Evolutionary conservation across 2,797 vertebrate species (phyloP).

Genomic region (Lutjanus argentimaculatus): DNA sequence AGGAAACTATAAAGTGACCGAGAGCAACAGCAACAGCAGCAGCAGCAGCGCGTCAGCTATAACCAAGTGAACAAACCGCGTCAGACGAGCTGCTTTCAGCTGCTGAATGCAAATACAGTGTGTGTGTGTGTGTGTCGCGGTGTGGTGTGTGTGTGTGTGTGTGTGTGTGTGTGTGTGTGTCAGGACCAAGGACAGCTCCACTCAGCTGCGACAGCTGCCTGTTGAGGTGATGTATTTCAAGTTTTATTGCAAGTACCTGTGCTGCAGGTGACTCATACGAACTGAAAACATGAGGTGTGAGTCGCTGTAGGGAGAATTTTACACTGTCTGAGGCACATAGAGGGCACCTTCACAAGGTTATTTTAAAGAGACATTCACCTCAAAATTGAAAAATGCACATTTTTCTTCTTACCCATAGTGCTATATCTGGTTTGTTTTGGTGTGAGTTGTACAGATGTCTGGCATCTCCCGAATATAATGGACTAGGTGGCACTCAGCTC

Average conservation of each 20-base stretch:
- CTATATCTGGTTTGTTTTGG: too few relatives aligned
- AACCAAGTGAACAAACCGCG: background rate
- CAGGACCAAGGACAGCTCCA: conserved; percentile 65
- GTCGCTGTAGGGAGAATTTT: background rate
- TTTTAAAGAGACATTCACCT: background rate
- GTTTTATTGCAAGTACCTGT: background rate
- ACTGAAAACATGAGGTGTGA: background rate
- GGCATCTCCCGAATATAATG: too few relatives aligned
- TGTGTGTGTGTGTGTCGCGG: too few relatives aligned
- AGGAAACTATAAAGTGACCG: conserved; percentile 4
- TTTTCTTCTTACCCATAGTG: too few relatives aligned
- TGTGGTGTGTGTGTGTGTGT: background rate
- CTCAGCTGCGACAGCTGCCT: conserved; percentile 4
- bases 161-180: background rate
- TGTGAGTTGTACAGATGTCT: too few relatives aligned
- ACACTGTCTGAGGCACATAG: background rate
- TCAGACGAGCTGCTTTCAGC: conserved; percentile 12
- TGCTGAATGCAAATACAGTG: conserved; percentile 1
- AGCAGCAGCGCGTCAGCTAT: conserved; percentile 25
- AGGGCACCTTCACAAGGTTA: background rate
- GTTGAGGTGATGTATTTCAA: conserved; percentile 2
- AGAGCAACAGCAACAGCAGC: background rate
- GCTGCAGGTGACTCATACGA: background rate
- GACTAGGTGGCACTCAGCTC: too few relatives aligned
- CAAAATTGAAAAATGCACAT: too few relatives aligned